Evolutionary conservation across 2,797 vertebrate species (phyloP).

Genomic region (Trichosurus vulpecula): DNA sequence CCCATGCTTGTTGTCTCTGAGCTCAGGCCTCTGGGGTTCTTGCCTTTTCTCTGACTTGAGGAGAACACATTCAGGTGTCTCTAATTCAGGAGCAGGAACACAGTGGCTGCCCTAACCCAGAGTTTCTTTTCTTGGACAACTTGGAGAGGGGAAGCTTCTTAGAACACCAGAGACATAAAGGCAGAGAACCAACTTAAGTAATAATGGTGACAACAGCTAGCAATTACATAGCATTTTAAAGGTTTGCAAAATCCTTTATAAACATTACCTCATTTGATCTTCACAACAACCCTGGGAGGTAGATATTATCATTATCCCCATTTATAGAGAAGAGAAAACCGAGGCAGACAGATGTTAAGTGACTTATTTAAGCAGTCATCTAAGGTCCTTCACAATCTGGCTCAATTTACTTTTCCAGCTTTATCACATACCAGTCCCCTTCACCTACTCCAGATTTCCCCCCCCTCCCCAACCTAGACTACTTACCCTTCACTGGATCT

Average conservation of each 20-base stretch:
- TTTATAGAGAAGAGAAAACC: not conserved
- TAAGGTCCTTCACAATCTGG: not conserved
- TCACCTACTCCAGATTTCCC: not conserved
- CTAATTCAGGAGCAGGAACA: not conserved
- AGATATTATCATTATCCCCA: not conserved
- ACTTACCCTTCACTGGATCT: not conserved
- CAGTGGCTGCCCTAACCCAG: not conserved
- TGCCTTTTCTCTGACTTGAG: fast-evolving
- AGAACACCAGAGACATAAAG: not conserved
- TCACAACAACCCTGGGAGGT: not conserved
- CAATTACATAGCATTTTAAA: not conserved
- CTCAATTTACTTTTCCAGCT: not conserved
- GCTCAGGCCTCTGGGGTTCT: conserved; percentile 4
- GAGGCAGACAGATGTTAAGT: not conserved
- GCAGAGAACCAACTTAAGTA: not conserved
- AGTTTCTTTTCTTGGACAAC: not conserved
- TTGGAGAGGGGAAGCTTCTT: not conserved
- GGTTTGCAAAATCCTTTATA: not conserved
- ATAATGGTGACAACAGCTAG: not conserved
- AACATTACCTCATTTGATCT: not conserved
- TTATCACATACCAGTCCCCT: not conserved
- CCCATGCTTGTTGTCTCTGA: conserved; percentile 4
- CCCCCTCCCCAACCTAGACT: not conserved
- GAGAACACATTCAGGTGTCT: not conserved
- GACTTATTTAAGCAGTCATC: not conserved